A percentile compares a stretch with the other conserved stretches of the same genome.
phyloP scores from a whole-genome alignment of 1,140 invertebrate species.

The Vanessa tameamea region DNA sequence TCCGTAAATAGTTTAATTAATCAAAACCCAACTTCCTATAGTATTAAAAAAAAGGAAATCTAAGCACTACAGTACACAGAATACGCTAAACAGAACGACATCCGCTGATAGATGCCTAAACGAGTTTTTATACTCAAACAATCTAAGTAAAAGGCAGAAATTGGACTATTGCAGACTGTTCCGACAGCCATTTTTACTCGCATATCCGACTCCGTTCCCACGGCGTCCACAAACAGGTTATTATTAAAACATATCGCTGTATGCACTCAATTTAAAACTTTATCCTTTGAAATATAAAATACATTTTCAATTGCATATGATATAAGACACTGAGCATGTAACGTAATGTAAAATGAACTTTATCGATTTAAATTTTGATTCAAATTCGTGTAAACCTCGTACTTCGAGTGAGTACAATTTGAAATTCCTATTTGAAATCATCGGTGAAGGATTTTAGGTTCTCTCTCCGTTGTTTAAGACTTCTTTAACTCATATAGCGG shows the following conservation, averaged over 20 bases:
- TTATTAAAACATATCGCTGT: slow-evolving; percentile 72
- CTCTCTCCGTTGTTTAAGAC: slow-evolving; percentile 69
- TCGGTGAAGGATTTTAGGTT: slow-evolving; percentile 76
- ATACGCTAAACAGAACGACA: slow-evolving; percentile 31
- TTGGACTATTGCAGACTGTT: slow-evolving; percentile 78
- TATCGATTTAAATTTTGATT: slow-evolving; percentile 50
- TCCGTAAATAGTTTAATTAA: slow-evolving; percentile 17
- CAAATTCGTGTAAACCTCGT: slow-evolving; percentile 51
- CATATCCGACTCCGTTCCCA: slow-evolving; percentile 78
- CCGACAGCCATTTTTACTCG: slow-evolving; percentile 77
- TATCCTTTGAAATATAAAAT: slow-evolving; percentile 45
- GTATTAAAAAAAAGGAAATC: slow-evolving; percentile 43
- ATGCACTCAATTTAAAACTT: slow-evolving; percentile 46
- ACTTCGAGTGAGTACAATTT: slow-evolving; percentile 69
- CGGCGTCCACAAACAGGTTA: slow-evolving; percentile 77
- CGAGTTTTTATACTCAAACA: slow-evolving; percentile 43
- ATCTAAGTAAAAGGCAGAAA: slow-evolving; percentile 79
- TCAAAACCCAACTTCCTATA: slow-evolving; percentile 27
- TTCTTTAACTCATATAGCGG: slow-evolving; percentile 69
- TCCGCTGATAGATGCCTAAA: slow-evolving; percentile 49
- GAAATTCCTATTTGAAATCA: slow-evolving; percentile 76
- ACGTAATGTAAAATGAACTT: slow-evolving; percentile 53
- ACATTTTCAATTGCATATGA: slow-evolving; percentile 39
- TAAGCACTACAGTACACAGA: slow-evolving; percentile 4
- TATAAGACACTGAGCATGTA: slow-evolving; percentile 44